Conservation (phyloP, 2,113 vertebrate species). For the Tamias sibiricus region DNA sequence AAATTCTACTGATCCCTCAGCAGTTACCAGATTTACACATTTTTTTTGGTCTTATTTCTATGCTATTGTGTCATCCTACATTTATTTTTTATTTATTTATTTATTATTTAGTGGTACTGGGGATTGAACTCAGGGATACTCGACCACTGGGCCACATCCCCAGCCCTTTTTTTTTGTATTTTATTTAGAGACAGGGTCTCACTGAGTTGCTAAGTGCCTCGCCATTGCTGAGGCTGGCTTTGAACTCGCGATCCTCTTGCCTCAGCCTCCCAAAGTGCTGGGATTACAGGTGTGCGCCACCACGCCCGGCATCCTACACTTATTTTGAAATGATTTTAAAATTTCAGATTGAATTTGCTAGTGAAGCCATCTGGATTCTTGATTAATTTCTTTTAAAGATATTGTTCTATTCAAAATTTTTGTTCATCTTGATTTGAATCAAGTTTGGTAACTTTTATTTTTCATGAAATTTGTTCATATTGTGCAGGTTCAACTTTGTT, state of each 20-base stretch:
- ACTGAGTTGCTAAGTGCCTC: too few species aligned
- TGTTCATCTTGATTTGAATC: background rate
- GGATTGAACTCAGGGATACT: too few species aligned
- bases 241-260: too few species aligned
- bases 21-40: background rate
- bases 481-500: background rate
- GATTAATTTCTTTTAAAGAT: background rate
- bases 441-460: background rate
- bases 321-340: background rate
- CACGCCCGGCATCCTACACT: background rate
- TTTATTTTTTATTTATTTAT: too few species aligned
- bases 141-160: too few species aligned
- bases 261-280: too few species aligned
- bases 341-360: background rate
- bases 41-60: background rate
- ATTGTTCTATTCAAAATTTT: background rate
- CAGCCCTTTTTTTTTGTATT: too few species aligned
- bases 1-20: too few species aligned
- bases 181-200: too few species aligned
- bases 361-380: background rate
- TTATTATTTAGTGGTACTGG: too few species aligned
- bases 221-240: too few species aligned
- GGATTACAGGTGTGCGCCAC: too few species aligned
- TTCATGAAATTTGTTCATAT: slow-evolving; percentile 32
- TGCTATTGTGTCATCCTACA: background rate